Evolutionary conservation across 2,113 vertebrate species (phyloP), one percentile per base, ranked within the genome.

Genomic region (Pachypanchax playfairii): DNA sequence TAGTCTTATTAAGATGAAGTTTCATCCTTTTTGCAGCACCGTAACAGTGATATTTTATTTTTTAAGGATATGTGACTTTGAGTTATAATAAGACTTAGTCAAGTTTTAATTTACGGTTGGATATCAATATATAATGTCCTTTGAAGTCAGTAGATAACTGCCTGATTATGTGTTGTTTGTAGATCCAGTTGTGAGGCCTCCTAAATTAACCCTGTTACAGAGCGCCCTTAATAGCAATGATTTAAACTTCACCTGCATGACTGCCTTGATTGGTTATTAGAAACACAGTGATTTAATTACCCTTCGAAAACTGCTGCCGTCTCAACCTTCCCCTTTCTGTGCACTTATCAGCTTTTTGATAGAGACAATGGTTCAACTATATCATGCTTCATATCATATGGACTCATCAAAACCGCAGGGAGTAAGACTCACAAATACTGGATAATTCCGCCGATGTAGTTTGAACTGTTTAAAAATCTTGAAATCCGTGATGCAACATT

Each of bases 201-300:
- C 13, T 50, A 31, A 65, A 82, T 87, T 70, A 82, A 81, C 82
- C 55, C 28, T 73, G 75, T 63, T 58, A 69, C 51, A 79, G 42
- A 72, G 43, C 71, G 65, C 47, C 50, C 35, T 56, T 69, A 85
- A 85, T 85, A 65, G 67, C 55, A 70, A 68, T 61, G 65, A 85
- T 88, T 85, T 77, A 74, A 85, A 83, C 52, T 66, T 68, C 70
- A 87, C 68, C 78, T 86, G 76, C 72, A 69, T 66, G 74, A 50
- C 67, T 85, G 75, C 69, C 46, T 77, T 87, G 71, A 90, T 84
- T 79, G 56, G 71, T 78, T 49, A 64, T 78, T 79, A 73, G 75
- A 80, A 78, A 75, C 78, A 80, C 68, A 66, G 50, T 80, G 67
- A 88, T 78, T 87, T 84, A 80, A 84, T 85, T 83, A 79, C 13